Base-by-base conservation (phyloP, 2,113 vertebrate species). In the Panurus biarmicus region DNA sequence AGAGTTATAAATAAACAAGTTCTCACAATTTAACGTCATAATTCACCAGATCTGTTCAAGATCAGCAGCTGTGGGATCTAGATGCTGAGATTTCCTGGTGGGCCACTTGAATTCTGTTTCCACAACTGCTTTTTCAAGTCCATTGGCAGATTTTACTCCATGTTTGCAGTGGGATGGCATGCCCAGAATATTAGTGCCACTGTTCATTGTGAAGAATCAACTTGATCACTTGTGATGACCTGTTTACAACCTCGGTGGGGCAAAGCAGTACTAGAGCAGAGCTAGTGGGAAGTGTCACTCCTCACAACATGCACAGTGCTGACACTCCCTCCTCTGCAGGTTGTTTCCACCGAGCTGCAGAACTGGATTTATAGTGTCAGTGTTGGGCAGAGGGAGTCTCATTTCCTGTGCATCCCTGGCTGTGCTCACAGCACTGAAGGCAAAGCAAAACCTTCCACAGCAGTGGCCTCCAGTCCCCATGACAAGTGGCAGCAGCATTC, bases 151-250 rank as follows among this genome's bases (percentile, higher is more conserved):
- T 62, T 85, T 66, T n/a, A 45, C 36, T 73, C 38, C 36, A 7
- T 0, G 0, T 58, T 62, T 62, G 44, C 62, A 75, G 9, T n/a
- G 38, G 4, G 11, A 31, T 26, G 28, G 4, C 9, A 21, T 33
- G 38, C 17, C 25, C 53, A 44, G 36, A 65, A 51, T 48, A 48
- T 28, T 42, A 38, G 24, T 14, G 22, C 24, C 47, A 54, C 38
- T 16, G 33, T 26, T 40, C 36, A 44, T 14, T n/a, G 28, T 54
- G 67, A 58, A 62, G 51, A 29, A 57, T 31, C 23, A 35, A 14
- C 22, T 20, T 26, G 29, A 53, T 57, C 51, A 19, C 33, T 47
- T 58, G 16, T 44, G 60, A 19, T n/a, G 31, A 47, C 23, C 45
- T 78, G 16, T 48, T 81, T 57, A 29, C 19, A 66, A 29, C 7